A percentile compares a stretch with the other conserved stretches of the same genome.
Conservation (phyloP, 2,888 invertebrate genomes). For the Horisme vitalbata region DNA sequence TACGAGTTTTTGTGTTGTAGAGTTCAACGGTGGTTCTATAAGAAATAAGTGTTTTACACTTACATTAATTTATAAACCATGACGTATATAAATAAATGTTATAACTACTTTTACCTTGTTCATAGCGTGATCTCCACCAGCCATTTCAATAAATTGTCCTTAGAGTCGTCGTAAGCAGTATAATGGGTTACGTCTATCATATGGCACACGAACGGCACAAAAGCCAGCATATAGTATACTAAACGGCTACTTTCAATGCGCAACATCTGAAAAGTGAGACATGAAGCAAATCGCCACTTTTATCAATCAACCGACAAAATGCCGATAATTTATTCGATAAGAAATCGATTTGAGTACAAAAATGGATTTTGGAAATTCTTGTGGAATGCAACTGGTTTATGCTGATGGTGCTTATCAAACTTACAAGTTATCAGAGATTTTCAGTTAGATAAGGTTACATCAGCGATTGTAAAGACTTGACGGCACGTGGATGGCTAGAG, state of each 20-base stretch:
- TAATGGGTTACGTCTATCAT: slow-evolving; percentile 34
- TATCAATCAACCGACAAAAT: slow-evolving; percentile 24
- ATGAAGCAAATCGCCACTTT: slow-evolving; percentile 15
- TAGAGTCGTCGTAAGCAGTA: slow-evolving; percentile 37
- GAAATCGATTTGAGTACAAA: slow-evolving; percentile 14
- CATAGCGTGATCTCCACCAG: slow-evolving; percentile 60
- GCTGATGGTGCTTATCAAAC: too few species aligned
- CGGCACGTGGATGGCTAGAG: too few species aligned
- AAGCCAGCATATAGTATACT: slow-evolving; percentile 17
- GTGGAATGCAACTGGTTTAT: neutral
- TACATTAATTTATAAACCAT: too few species aligned
- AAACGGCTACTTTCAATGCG: neutral
- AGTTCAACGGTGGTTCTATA: too few species aligned
- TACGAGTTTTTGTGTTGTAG: too few species aligned
- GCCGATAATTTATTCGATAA: slow-evolving; percentile 25
- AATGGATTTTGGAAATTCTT: slow-evolving; percentile 14
- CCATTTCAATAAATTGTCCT: slow-evolving; percentile 51
- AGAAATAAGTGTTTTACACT: too few species aligned
- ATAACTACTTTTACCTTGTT: slow-evolving; percentile 51
- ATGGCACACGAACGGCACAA: slow-evolving; percentile 28
- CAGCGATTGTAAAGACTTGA: too few species aligned
- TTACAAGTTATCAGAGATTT: too few species aligned
- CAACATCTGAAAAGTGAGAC: slow-evolving; percentile 12
- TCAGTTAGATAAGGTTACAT: too few species aligned
- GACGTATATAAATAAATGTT: too few species aligned